These are phyloP conservation scores for Porites rus DNA, from an alignment of 92 coral and sea anemone species.

Conservation along the genomic window DNA sequence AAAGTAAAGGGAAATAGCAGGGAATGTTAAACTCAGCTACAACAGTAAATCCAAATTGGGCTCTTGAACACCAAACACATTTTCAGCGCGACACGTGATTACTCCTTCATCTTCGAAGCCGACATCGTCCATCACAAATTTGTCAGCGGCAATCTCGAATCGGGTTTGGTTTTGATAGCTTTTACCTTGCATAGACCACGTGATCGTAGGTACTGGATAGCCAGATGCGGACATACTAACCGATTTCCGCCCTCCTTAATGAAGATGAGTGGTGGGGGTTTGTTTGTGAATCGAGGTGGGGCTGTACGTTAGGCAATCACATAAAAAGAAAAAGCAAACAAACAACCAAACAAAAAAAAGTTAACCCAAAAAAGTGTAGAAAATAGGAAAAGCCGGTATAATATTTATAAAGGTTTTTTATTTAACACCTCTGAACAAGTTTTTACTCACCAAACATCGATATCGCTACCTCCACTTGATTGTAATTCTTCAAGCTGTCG, in stretches of 20 bases:
- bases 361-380: too few species aligned
- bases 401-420: not conserved
- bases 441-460: constrained; percentile 3
- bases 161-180: not conserved
- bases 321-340: not conserved
- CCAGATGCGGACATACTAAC: constrained; percentile 30
- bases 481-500: not conserved
- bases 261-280: constrained; percentile 23
- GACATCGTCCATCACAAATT: constrained; percentile 25
- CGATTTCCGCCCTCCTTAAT: constrained; percentile 46
- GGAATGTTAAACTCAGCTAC: constrained; percentile 15
- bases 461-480: not conserved
- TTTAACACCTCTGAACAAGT: not conserved
- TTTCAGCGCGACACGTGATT: constrained; percentile 31
- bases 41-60: constrained; percentile 17
- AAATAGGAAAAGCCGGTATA: not conserved
- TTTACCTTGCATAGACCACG: constrained; percentile 28
- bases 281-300: constrained; percentile 29
- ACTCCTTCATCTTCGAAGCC: constrained; percentile 34
- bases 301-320: not conserved
- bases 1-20: too few species aligned
- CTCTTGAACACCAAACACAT: constrained; percentile 22
- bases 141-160: not conserved
- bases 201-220: constrained; percentile 37
- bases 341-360: too few species aligned